phyloP scores from a whole-genome alignment of 2,888 invertebrate genomes.

The Orgyia antiqua region DNA sequence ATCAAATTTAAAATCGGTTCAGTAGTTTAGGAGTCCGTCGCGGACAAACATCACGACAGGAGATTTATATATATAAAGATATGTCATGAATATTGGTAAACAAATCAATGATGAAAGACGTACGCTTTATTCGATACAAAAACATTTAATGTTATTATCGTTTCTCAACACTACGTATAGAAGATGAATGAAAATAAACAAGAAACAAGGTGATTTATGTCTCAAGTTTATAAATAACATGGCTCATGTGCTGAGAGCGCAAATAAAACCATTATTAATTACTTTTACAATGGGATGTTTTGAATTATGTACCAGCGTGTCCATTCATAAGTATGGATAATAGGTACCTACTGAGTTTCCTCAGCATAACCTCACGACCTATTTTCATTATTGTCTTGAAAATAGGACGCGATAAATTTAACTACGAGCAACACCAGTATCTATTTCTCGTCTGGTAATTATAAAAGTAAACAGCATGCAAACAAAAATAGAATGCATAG shows the following conservation, averaged over 20 bases:
- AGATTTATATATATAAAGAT: no score
- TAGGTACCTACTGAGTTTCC: no score
- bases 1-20: no score
- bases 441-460: slow-evolving; percentile 58
- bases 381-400: slow-evolving; percentile 58
- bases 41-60: no score
- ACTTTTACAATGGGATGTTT: neutral
- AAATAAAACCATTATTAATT: neutral
- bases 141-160: no score
- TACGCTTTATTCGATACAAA: no score
- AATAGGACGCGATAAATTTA: slow-evolving; percentile 65
- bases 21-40: no score
- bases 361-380: slow-evolving; percentile 53
- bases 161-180: neutral
- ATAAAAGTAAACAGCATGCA: slow-evolving; percentile 57
- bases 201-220: slow-evolving; percentile 1
- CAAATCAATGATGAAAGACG: no score
- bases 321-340: neutral
- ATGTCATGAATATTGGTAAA: no score
- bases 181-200: slow-evolving; percentile 5
- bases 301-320: neutral
- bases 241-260: neutral
- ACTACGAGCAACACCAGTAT: slow-evolving; percentile 50
- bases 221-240: slow-evolving; percentile 8
- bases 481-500: slow-evolving; percentile 45